A percentile compares a stretch with the other conserved stretches of the same genome.
Conservation (phyloP, 2,113 vertebrate species). For the Muntiacus muntjak region DNA sequence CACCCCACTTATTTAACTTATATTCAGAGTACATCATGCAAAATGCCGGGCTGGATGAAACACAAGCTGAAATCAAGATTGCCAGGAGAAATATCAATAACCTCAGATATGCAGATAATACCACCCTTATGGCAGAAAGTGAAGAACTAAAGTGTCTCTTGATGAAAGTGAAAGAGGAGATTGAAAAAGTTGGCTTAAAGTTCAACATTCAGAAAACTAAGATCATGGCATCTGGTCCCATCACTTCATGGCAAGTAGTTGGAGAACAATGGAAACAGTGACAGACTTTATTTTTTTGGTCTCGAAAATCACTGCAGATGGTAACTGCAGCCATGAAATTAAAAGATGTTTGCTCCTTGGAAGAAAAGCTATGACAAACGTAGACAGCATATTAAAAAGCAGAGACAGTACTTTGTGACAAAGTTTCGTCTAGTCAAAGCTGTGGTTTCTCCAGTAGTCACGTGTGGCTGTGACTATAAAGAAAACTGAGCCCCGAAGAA, state of each 20-base stretch:
- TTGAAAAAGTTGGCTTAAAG: background rate
- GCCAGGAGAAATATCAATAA: background rate
- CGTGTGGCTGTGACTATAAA: background rate
- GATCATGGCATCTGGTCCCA: background rate
- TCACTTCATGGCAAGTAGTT: background rate
- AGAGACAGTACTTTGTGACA: background rate
- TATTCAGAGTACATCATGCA: background rate
- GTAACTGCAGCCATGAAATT: background rate
- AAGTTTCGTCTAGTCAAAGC: background rate
- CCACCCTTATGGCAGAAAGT: background rate
- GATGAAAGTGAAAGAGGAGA: background rate
- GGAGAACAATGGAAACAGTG: background rate
- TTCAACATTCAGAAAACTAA: background rate
- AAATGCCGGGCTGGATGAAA: background rate
- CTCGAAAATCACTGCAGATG: background rate
- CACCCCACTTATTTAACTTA: background rate
- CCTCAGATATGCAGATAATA: background rate
- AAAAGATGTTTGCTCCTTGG: background rate
- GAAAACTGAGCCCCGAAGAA: background rate
- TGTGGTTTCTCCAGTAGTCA: background rate
- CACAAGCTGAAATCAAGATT: background rate
- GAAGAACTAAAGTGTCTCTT: background rate
- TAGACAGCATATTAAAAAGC: background rate
- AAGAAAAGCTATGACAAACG: background rate
- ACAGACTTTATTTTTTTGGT: background rate